Conservation (phyloP, 2,888 invertebrate genomes). For the Anthophora plumipes region DNA sequence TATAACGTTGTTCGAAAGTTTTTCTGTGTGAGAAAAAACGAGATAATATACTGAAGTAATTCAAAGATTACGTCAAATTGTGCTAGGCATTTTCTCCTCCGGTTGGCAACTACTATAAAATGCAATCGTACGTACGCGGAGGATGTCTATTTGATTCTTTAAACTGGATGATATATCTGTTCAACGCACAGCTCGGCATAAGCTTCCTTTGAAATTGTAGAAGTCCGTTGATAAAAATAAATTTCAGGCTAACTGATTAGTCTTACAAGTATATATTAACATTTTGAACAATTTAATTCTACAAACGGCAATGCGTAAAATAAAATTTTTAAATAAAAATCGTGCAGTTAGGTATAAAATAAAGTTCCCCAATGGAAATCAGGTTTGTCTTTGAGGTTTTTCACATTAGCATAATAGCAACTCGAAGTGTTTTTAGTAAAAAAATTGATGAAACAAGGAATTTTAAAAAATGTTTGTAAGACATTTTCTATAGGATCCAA, state of each 20-base stretch:
- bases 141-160: slow-evolving; percentile 14
- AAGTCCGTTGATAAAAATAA: background rate
- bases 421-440: too few species aligned
- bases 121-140: background rate
- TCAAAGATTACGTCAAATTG: background rate
- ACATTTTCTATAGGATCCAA: too few species aligned
- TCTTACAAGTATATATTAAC: background rate
- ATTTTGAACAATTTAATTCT: too few species aligned
- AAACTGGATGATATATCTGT: slow-evolving; percentile 43
- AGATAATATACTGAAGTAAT: background rate
- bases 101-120: slow-evolving; percentile 2
- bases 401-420: too few species aligned
- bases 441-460: too few species aligned
- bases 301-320: too few species aligned
- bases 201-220: slow-evolving; percentile 29
- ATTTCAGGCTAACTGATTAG: background rate
- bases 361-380: background rate
- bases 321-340: background rate
- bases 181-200: slow-evolving; percentile 16
- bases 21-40: background rate
- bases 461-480: too few species aligned
- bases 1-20: background rate
- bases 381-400: background rate
- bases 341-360: background rate
- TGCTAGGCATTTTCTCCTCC: background rate